Percentiles rank a stretch among this genome's conserved stretches.
These are phyloP conservation scores for Trissonchulus latispiculum DNA, from an alignment of 2,888 invertebrate species.

Conservation along the genomic window DNA sequence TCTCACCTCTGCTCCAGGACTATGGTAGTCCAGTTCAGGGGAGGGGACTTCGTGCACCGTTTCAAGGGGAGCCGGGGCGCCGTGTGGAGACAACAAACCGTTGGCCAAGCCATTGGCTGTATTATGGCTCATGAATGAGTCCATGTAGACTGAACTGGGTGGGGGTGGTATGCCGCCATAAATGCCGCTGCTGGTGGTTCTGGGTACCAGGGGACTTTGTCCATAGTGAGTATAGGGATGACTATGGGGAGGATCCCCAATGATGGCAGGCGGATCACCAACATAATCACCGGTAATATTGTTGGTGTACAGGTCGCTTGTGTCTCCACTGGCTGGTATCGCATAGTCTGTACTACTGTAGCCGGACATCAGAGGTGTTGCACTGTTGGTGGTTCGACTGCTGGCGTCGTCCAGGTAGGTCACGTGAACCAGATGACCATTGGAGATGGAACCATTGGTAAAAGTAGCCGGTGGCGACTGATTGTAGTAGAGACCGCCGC, in stretches of 20 bases:
- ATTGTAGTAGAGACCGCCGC: background rate
- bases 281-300: background rate
- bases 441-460: background rate
- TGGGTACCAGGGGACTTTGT: too few species aligned
- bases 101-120: too few species aligned
- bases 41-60: background rate
- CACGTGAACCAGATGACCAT: slow-evolving; percentile 20
- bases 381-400: background rate
- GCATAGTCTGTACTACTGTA: background rate
- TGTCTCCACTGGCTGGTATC: too few species aligned
- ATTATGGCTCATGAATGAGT: too few species aligned
- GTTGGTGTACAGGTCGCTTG: background rate
- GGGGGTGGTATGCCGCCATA: background rate
- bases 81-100: background rate
- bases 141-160: background rate
- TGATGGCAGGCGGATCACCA: too few species aligned
- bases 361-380: slow-evolving; percentile 3
- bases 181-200: background rate
- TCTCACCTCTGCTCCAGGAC: too few species aligned
- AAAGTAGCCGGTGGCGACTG: background rate
- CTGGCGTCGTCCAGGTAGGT: slow-evolving; percentile 19
- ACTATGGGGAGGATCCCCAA: background rate
- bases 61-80: background rate
- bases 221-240: too few species aligned
- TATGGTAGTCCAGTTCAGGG: background rate